Base-by-base conservation (phyloP, 2,797 vertebrate genomes). In the Xenops minutus region DNA sequence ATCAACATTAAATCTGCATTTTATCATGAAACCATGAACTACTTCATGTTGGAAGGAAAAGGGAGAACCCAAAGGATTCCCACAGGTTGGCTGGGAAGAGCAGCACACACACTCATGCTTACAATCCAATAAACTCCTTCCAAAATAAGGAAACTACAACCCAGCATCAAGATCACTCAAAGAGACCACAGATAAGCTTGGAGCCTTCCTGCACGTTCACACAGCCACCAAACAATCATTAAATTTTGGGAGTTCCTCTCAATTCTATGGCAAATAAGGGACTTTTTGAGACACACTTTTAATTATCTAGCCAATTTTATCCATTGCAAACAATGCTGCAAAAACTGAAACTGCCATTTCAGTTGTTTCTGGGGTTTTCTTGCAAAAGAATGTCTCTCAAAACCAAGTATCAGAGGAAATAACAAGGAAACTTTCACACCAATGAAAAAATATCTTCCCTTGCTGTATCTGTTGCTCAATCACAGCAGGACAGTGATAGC, bases 401-500 rank as follows among this genome's bases (percentile, higher is more conserved):
- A 87, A 52, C 30, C 34, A 82, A 83, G 3, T 30, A 89, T n/a
- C 64, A 80, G 49, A 91, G 72, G 81, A 94, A 94, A 83, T 44
- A 85, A 76, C 52, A 85, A 43, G 49, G 72, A 43, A 74, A 55
- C 15, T 64, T 89, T 74, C 30, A 76, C 67, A 91, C 26, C 51
- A 85, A 26, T 49, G 26, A 74, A 37, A 76, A 76, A 74, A 56
- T 43, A 12, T 39, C 67, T 86, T 41, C 26, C 69, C 58, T 83
- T 69, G 55, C 26, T 92, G 30, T 75, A 68, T 59, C 55, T 79
- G 48, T 62, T 90, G 84, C 71, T 88, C 80, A 78, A 67, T 78
- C 86, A 59, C 90, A 90, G 88, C 62, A 88, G 77, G 80, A 44
- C 90, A 92, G 77, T 22, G 67, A 93, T 14, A 93, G 51, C 5